Evolutionary conservation across 2,113 vertebrate species (phyloP).

Genomic region (Nicator chloris): DNA sequence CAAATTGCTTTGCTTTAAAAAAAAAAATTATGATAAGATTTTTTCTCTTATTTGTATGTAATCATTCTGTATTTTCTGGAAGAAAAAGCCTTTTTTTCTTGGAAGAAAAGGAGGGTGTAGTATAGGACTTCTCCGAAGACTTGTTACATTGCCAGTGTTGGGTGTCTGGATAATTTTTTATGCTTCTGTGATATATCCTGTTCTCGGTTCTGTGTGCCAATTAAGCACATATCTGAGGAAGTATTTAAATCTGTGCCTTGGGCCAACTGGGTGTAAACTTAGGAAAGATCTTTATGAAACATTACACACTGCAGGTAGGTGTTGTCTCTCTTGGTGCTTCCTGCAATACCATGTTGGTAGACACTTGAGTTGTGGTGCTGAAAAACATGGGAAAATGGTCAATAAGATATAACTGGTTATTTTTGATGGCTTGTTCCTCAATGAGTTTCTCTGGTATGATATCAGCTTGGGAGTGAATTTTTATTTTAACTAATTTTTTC

Average conservation of each 20-base stretch:
- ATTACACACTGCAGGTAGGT: background rate
- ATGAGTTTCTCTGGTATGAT: background rate
- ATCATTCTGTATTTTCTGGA: background rate
- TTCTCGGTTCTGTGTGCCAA: background rate
- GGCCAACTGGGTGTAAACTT: background rate
- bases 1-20: background rate
- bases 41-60: background rate
- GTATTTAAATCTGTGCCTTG: background rate
- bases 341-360: accelerated
- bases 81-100: background rate
- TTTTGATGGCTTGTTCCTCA: background rate
- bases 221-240: background rate
- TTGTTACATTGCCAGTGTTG: background rate
- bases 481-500: background rate
- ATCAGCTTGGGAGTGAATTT: background rate
- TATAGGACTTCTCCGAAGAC: background rate
- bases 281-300: background rate
- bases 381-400: background rate
- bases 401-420: background rate
- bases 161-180: background rate
- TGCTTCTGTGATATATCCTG: background rate
- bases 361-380: background rate
- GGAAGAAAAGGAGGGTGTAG: background rate
- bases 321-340: background rate
- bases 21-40: background rate